phyloP scores from a whole-genome alignment of 2,888 invertebrate genomes.

The Xylota sylvarum region DNA sequence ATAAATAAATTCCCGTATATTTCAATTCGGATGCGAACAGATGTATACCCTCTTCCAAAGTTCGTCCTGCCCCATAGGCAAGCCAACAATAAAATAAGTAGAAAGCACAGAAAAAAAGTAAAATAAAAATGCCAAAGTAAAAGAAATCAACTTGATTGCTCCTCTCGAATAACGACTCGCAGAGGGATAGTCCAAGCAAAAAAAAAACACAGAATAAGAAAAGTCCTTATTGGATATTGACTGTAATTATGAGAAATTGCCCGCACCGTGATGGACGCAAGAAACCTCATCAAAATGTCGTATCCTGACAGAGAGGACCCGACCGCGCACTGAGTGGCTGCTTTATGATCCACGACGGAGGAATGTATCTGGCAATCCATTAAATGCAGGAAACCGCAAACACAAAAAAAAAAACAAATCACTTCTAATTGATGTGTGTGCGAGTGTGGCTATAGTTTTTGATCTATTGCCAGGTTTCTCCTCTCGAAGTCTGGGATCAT shows the following conservation, averaged over 20 bases:
- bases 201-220: not conserved
- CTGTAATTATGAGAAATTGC: slow-evolving; percentile 65
- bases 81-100: slow-evolving; percentile 40
- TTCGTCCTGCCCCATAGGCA: slow-evolving; percentile 40
- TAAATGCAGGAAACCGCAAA: slow-evolving; percentile 36
- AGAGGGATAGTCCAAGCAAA: not conserved
- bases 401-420: slow-evolving; percentile 10
- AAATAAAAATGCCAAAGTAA: slow-evolving; percentile 37
- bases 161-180: slow-evolving; percentile 3
- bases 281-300: slow-evolving; percentile 45
- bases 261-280: slow-evolving; percentile 16
- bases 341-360: slow-evolving; percentile 36
- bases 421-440: slow-evolving; percentile 38
- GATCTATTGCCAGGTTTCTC: slow-evolving; percentile 36
- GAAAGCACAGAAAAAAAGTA: not conserved
- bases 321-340: slow-evolving; percentile 12
- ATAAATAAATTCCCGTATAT: slow-evolving; percentile 6
- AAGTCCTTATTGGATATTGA: slow-evolving; percentile 53
- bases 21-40: slow-evolving; percentile 44
- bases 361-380: slow-evolving; percentile 37
- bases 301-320: not conserved
- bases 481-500: not conserved
- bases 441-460: slow-evolving; percentile 16
- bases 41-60: slow-evolving; percentile 42
- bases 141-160: slow-evolving; percentile 55